Base-by-base conservation (phyloP, 1,140 invertebrate species). In the Pentalonia nigronervosa region DNA sequence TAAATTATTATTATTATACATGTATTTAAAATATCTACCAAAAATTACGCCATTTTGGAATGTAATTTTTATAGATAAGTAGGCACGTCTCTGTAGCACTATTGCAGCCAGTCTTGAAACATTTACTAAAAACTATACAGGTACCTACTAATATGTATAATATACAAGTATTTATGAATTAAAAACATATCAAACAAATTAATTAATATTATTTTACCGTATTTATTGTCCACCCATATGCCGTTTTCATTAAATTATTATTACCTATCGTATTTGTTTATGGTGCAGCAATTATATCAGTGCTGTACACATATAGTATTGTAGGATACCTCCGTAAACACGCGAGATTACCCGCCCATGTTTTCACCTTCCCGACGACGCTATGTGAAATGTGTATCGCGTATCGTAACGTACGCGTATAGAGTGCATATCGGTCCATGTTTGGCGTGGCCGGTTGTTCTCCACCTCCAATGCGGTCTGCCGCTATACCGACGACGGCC, bases 331-430 rank as follows among this genome's bases (percentile, higher is more conserved):
- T 87, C 20, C 34, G 47, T 48, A 25, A 34, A 47, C 48, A 45
- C 45, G 90, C 45, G 60, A 90, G 25, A 90, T 90, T 60, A 67
- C 60, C 41, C 76, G 91, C 91, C 76, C 45, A 83, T 92, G 91
- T 92, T 92, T 92, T 91, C 90, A 83, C 91, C 91, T 92, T 92
- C 91, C n/a, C 91, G 41, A 41, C 91, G n/a, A 83, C 34, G 36
- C 60, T 14, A 92, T 50, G 45, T 92, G 67, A 83, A 83, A 83
- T 81, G 60, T 48, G 60, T 91, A 67, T 67, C 90, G 90, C 67
- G 20, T 41, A 14, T n/a, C n/a, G n/a, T n/a, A 76, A 76, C 7
- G 17, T 76, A 76, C 30, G 60, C n/a, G 34, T 53, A 41, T 4
- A 4, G 41, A 53, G 41, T 81, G 90, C 84, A 53, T 83, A 41